Evolutionary conservation across 1,140 invertebrate species (phyloP).

Genomic region (Listronotus bonariensis): DNA sequence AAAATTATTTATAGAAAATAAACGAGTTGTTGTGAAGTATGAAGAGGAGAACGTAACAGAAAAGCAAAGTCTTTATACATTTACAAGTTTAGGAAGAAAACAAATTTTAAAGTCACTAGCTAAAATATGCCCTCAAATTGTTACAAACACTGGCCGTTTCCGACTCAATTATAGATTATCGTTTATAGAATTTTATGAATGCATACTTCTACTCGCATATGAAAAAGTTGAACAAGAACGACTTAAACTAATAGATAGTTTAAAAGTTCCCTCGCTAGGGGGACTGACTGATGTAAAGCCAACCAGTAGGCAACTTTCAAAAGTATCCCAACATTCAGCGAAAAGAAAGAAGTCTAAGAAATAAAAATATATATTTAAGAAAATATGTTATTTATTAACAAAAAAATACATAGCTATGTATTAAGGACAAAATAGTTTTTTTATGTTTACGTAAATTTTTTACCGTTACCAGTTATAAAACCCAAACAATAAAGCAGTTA

Average conservation of each 20-base stretch:
- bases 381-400: no score
- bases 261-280: background rate
- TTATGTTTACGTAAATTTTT: no score
- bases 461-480: no score
- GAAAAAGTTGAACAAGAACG: conserved; percentile 28
- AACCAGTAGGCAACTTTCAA: background rate
- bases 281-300: background rate
- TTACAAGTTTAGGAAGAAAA: conserved; percentile 37
- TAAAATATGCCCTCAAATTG: conserved; percentile 49
- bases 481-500: no score
- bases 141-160: conserved; percentile 47
- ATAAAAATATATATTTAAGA: conserved; percentile 61
- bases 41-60: background rate
- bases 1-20: conserved; percentile 1
- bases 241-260: no score
- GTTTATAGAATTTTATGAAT: conserved; percentile 65
- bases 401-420: no score
- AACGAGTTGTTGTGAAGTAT: background rate
- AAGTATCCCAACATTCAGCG: background rate
- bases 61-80: conserved; percentile 30
- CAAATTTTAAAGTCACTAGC: conserved; percentile 48
- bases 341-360: conserved; percentile 58
- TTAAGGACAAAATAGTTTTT: no score
- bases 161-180: conserved; percentile 59
- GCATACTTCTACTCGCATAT: conserved; percentile 48